Evolutionary conservation across 2,888 invertebrate species (phyloP), one percentile per base, ranked within the genome.

Genomic region (Julus scandinavius): DNA sequence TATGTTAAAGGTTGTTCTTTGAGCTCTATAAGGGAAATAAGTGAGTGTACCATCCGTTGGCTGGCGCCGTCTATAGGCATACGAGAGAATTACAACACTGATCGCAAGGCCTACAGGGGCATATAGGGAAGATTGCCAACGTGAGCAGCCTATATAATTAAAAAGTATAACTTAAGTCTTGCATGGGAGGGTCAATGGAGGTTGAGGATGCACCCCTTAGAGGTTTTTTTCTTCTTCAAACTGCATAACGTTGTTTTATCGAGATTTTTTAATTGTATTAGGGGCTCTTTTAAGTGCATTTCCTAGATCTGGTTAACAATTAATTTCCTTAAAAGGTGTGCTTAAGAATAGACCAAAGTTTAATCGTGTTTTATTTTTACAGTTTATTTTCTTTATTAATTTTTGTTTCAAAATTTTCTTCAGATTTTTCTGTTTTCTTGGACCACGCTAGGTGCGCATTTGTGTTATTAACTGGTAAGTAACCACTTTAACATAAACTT

Each of bases 1-100:
- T 80, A 80, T 80, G 80, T 80, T 80, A 80, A 80, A 80, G 80
- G 80, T 80, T 80, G 80, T 38, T 38, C 80, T 80, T 80, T 80
- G 80, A 80, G 80, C 80, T 80, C 80, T 80, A 38, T 29, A 72
- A 72, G 72, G 72, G 72, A 72, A 72, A 29, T 29, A 9, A 29
- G 72, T 72, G 72, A 40, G 38, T 38, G 80, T 80, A 15, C 9
- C 80, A 80, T 80, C 80, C 80, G 80, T 80, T 80, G 13, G 38
- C 80, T 80, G 80, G 80, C 80, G 80, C 80, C 80, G 38, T 38
- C 80, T 80, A 80, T 38, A 38, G 80, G 80, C 80, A 38, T 80
- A 29, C 40, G 38, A 80, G 2, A 9, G 38, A 80, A 15, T 80
- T 80, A 63, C 11, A 29, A 29, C 7, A 38, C 38, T 80, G 38